phyloP scores from a whole-genome alignment of 2,113 vertebrate genomes.

The Clarias macrocephalus region DNA sequence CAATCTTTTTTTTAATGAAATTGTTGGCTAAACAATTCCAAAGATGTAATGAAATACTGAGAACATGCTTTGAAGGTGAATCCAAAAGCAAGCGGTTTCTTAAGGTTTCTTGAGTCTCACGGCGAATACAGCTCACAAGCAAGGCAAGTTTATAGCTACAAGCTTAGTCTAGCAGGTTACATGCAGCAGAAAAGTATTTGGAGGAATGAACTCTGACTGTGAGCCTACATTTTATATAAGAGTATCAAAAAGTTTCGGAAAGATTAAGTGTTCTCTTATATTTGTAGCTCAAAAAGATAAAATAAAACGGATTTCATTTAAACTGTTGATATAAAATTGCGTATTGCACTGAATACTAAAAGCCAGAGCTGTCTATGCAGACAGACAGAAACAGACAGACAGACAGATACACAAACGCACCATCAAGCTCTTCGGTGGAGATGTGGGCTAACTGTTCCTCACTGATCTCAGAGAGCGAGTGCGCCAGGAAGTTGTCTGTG shows the following conservation, averaged over 20 bases:
- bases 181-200: neutral
- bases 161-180: neutral
- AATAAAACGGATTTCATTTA: neutral
- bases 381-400: conserved; percentile 47
- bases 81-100: neutral
- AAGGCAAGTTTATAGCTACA: neutral
- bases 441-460: conserved; percentile 94
- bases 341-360: neutral
- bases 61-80: neutral
- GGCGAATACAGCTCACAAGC: neutral
- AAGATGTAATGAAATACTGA: neutral
- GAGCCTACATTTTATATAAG: neutral
- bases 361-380: neutral
- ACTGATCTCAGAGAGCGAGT: conserved; percentile 87
- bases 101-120: no score
- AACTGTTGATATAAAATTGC: neutral
- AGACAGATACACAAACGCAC: conserved; percentile 68
- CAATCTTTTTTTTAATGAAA: neutral
- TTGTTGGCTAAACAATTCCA: neutral
- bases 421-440: conserved; percentile 94
- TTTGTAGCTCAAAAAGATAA: neutral
- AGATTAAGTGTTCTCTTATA: neutral
- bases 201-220: neutral
- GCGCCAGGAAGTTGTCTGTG: conserved; percentile 96
- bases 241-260: neutral